A percentile compares a stretch with the other conserved stretches of the same genome.
Conservation (phyloP, 2,797 vertebrate species). For the Acanthurus tractus region DNA sequence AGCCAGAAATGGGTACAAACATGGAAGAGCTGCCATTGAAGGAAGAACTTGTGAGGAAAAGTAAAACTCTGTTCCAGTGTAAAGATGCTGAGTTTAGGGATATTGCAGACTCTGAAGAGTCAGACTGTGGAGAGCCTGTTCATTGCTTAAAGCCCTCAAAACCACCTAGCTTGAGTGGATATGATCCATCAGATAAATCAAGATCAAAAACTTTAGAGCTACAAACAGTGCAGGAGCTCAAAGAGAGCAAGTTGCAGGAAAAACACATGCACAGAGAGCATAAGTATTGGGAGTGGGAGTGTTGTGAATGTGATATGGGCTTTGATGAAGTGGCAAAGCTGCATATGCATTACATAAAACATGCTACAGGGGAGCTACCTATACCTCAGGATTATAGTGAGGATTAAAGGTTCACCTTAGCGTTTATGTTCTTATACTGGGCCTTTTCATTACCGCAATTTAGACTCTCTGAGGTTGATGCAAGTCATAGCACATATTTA, state of each 20-base stretch:
- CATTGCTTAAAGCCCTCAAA: conserved; percentile 19
- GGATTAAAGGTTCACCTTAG: conserved; percentile 3
- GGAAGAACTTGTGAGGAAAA: background rate
- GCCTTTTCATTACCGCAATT: background rate
- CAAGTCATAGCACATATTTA: too few species aligned
- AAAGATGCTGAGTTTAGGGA: background rate
- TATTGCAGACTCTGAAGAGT: conserved; percentile 32
- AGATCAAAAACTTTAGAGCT: background rate
- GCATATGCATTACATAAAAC: conserved; percentile 82
- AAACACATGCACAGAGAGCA: conserved; percentile 15
- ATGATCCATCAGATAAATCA: background rate
- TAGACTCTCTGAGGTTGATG: background rate
- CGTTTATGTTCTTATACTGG: background rate
- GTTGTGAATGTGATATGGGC: conserved; percentile 78
- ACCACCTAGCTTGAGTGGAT: too few species aligned
- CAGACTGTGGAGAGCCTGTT: conserved; percentile 43
- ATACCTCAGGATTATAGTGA: conserved; percentile 36
- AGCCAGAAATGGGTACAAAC: background rate
- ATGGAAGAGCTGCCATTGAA: background rate
- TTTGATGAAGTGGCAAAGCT: conserved; percentile 76
- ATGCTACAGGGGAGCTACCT: conserved; percentile 81
- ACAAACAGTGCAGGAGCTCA: background rate
- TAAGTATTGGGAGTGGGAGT: conserved; percentile 74
- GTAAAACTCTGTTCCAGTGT: too few species aligned
- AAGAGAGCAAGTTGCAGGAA: background rate